Evolutionary conservation across 2,113 vertebrate genomes (phyloP), one percentile per base, ranked within the genome.

Genomic region (Pachypanchax playfairii): DNA sequence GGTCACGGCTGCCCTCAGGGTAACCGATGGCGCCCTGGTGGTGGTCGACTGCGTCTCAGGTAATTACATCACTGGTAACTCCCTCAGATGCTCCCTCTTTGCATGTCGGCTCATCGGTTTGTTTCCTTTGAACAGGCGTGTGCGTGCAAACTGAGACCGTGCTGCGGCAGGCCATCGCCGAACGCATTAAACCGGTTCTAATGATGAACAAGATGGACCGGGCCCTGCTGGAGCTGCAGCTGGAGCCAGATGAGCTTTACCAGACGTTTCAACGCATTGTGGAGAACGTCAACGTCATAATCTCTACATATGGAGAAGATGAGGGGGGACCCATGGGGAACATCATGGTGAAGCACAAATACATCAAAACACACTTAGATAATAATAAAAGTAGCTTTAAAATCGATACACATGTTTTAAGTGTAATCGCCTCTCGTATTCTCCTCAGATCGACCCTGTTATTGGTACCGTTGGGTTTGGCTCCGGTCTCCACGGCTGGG

Each of bases 141-240:
- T 98, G 97, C 0, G 95, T 98, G 64, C 96, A 98, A 92, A 98
- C 97, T 0, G 97, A 98, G 86, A 98, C 96, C 0, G 96, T 98
- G 46, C 91, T 98, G 81, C 93, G 96, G 1, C 96, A 98, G 90
- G 96, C 96, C 44, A 98, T 98, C 1, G 96, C 94, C 0, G 96
- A 98, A 87, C 91, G 96, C 56, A 98, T 99, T 88, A 97, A 95
- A 53, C 96, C 96, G 0, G 96, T 98, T 15, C 89, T 99, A 71
- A 99, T 98, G 97, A 98, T 98, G 95, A 98, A 98, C 84, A 98
- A 99, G 85, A 99, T 99, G 96, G 96, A 98, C 90, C 90, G 95
- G 0, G 96, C 96, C 0, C 83, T 98, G 72, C 90, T 98, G 1
- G 96, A 98, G 87, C 91, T 98, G 78, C 97, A 98, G 88, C 91